Evolutionary conservation across 1,140 invertebrate genomes (phyloP).

Genomic region (Diabrotica undecimpunctata): DNA sequence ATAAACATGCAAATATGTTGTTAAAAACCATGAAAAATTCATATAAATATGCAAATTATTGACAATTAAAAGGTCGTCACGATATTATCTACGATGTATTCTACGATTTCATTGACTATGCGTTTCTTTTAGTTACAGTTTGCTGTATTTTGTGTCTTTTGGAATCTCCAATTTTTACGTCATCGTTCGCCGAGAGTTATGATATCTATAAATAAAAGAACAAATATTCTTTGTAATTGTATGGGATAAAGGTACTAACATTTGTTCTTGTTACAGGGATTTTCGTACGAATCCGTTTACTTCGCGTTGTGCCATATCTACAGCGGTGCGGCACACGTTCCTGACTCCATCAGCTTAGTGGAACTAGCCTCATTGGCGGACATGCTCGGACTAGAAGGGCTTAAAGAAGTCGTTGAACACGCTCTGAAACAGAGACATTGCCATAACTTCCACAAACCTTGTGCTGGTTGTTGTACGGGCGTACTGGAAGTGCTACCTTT

Average conservation of each 20-base stretch:
- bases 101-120: too few relatives aligned
- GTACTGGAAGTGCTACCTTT: constrained; percentile 80
- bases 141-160: too few relatives aligned
- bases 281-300: constrained; percentile 77
- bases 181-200: too few relatives aligned
- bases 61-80: too few relatives aligned
- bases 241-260: background rate
- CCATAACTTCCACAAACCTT: constrained; percentile 83
- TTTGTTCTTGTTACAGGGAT: constrained; percentile 63
- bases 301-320: constrained; percentile 91
- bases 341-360: constrained; percentile 77
- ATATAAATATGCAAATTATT: too few relatives aligned
- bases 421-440: constrained; percentile 86
- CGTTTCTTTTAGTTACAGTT: too few relatives aligned
- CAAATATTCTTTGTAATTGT: too few relatives aligned
- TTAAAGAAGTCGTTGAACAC: constrained; percentile 85
- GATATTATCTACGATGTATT: too few relatives aligned
- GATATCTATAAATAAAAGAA: too few relatives aligned
- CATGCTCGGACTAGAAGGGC: constrained; percentile 80
- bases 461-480: constrained; percentile 44
- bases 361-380: constrained; percentile 83
- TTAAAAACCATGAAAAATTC: too few relatives aligned
- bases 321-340: constrained; percentile 79
- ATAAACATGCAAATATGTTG: too few relatives aligned
- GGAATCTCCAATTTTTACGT: too few relatives aligned